These are phyloP conservation scores for Danio aesculapii DNA, from an alignment of 2,797 vertebrate species.

Conservation along the genomic window DNA sequence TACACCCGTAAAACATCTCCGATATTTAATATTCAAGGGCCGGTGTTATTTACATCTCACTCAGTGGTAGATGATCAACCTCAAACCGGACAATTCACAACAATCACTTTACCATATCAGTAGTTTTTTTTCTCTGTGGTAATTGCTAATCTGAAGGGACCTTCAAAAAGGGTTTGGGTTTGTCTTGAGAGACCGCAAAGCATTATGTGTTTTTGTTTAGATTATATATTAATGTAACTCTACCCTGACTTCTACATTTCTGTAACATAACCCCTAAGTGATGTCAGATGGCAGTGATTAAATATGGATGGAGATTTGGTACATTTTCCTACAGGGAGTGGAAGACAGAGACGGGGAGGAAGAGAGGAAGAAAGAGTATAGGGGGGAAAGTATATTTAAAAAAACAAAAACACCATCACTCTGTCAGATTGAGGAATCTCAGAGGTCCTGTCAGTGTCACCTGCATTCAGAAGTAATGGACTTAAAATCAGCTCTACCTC, in stretches of 20 bases:
- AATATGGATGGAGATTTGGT: slow-evolving; percentile 80
- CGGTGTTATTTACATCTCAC: slow-evolving; percentile 80
- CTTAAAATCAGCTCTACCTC: slow-evolving; percentile 90
- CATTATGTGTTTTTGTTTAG: slow-evolving; percentile 13
- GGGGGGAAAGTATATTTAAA: slow-evolving; percentile 49
- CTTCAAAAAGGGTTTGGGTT: not conserved
- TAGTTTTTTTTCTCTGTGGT: not conserved
- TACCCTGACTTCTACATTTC: slow-evolving; percentile 56
- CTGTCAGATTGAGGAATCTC: slow-evolving; percentile 81
- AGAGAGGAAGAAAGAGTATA: slow-evolving; percentile 5
- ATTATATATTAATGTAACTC: slow-evolving; percentile 54
- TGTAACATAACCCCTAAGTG: slow-evolving; percentile 73
- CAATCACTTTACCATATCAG: slow-evolving; percentile 21
- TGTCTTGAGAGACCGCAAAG: not conserved
- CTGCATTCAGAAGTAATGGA: slow-evolving; percentile 95
- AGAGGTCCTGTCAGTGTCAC: slow-evolving; percentile 83
- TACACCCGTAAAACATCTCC: slow-evolving; percentile 69
- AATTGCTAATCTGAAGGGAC: not conserved
- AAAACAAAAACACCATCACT: slow-evolving; percentile 73
- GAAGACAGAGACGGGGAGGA: not conserved
- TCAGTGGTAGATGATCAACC: slow-evolving; percentile 62
- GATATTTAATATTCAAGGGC: slow-evolving; percentile 81
- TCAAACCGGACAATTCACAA: slow-evolving; percentile 7
- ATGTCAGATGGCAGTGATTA: slow-evolving; percentile 80
- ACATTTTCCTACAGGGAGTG: slow-evolving; percentile 67